A percentile compares a stretch with the other conserved stretches of the same genome.
These are phyloP conservation scores for Taxidea taxus DNA, from an alignment of 2,113 vertebrate genomes.

Conservation along the genomic window DNA sequence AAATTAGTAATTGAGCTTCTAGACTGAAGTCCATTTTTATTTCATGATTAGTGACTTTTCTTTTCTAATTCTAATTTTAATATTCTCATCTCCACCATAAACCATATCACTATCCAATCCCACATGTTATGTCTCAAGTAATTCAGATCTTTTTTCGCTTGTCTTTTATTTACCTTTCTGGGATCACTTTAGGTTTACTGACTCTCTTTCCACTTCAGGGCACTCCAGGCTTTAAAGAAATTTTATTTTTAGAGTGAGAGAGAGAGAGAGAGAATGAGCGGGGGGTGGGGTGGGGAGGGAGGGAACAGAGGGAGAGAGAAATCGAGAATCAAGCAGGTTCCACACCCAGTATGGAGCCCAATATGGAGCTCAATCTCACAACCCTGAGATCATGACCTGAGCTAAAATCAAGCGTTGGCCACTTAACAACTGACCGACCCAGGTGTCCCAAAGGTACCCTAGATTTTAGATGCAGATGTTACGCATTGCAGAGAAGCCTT, in stretches of 20 bases:
- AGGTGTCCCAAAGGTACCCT: background rate
- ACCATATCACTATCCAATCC: background rate
- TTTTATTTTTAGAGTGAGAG: background rate
- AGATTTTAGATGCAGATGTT: background rate
- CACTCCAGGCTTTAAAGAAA: background rate
- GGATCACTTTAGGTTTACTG: background rate
- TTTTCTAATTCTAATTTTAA: constrained; percentile 56
- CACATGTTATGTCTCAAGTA: background rate
- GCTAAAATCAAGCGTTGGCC: background rate
- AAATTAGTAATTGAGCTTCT: constrained; percentile 46
- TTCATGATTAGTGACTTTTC: constrained; percentile 45
- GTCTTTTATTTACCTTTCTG: background rate
- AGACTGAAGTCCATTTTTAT: constrained; percentile 39
- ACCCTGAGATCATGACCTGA: background rate
- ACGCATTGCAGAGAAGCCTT: background rate
- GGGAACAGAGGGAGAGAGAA: background rate
- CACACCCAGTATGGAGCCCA: background rate
- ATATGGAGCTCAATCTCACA: background rate
- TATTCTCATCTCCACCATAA: background rate
- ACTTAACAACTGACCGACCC: background rate
- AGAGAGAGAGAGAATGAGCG: background rate
- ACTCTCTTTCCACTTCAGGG: background rate
- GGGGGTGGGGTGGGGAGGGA: no score
- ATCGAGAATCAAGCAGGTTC: background rate
- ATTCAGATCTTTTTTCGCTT: background rate